Conservation (phyloP, 2,797 vertebrate genomes). For the Xenops minutus region DNA sequence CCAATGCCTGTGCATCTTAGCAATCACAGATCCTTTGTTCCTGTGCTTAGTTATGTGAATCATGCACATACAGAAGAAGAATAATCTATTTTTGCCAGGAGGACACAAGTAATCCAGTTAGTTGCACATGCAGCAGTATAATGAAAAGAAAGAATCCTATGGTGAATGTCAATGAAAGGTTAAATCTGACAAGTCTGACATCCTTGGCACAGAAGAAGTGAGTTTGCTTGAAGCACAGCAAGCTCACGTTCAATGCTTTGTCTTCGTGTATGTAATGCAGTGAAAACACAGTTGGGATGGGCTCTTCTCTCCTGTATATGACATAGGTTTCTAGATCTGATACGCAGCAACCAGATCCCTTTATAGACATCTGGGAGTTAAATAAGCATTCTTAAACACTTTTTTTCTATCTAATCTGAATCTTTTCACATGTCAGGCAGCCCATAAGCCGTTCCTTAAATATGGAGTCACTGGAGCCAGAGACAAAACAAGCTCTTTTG, state of each 20-base stretch:
- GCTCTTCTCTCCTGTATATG: not conserved
- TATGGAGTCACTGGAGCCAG: not conserved
- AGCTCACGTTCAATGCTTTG: not conserved
- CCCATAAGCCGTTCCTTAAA: not conserved
- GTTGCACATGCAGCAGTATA: not conserved
- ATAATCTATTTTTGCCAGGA: not conserved
- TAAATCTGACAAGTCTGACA: not conserved
- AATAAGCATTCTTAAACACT: not conserved
- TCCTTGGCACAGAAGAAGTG: not conserved
- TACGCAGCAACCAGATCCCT: not conserved
- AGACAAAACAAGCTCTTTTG: not conserved
- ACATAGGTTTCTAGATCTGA: not conserved
- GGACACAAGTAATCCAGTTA: conserved; percentile 14
- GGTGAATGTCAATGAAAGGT: not conserved
- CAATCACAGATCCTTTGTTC: conserved; percentile 28
- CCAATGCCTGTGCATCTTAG: not conserved
- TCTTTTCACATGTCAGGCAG: not conserved
- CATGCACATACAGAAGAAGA: not conserved
- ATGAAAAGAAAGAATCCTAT: not conserved
- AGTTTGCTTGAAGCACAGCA: not conserved
- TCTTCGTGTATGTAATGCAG: not conserved
- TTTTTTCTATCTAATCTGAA: not conserved
- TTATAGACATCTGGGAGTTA: not conserved
- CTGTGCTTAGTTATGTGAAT: not conserved
- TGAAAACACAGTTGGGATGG: not conserved